Conservation (phyloP, 2,797 vertebrate species). For the Philypnodon macrostomus region DNA sequence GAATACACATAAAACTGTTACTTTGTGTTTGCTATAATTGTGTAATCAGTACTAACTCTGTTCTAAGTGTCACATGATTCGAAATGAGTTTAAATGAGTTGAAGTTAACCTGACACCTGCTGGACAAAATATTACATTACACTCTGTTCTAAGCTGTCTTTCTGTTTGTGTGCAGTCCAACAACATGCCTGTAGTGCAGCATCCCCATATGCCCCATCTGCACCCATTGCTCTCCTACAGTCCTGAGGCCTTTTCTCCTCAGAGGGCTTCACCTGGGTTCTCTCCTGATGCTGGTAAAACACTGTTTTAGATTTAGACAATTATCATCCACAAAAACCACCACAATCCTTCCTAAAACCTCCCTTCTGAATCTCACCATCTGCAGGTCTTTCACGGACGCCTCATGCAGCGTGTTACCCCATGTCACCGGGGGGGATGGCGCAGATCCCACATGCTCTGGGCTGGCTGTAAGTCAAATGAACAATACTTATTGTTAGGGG, state of each 20-base stretch:
- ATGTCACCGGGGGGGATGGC: conserved; percentile 84
- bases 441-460: conserved; percentile 83
- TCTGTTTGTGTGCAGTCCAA: conserved; percentile 74
- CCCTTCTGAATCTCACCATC: background rate
- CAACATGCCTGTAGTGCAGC: conserved; percentile 85
- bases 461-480: conserved; percentile 79
- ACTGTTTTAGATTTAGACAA: background rate
- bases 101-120: conserved; percentile 20
- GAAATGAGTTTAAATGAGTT: too few species aligned
- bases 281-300: conserved; percentile 83
- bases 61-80: background rate
- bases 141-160: background rate
- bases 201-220: conserved; percentile 83
- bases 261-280: conserved; percentile 82
- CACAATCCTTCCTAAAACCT: background rate
- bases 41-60: too few species aligned
- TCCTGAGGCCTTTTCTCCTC: conserved; percentile 86
- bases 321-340: background rate
- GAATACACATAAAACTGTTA: too few species aligned
- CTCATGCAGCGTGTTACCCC: conserved; percentile 84
- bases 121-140: conserved; percentile 8
- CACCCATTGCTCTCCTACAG: conserved; percentile 91
- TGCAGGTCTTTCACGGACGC: conserved; percentile 81
- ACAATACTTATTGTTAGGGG: too few species aligned
- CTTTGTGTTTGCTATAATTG: too few species aligned